Conservation (phyloP, 2,113 vertebrate species). For the Ameiurus melas region DNA sequence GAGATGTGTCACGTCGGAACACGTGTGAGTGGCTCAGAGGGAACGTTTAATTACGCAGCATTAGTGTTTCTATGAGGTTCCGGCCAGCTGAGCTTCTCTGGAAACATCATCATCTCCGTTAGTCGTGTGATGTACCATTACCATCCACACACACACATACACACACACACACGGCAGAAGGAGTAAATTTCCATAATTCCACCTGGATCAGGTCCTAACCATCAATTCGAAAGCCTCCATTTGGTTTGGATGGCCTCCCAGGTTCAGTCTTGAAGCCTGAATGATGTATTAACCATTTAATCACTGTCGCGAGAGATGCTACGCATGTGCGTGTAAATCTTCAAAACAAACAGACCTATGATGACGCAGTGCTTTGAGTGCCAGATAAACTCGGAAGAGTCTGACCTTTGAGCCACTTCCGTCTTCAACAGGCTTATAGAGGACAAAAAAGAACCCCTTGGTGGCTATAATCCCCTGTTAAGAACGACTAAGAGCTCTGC, state of each 20-base stretch:
- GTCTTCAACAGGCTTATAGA: neutral
- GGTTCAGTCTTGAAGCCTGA: neutral
- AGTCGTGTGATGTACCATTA: neutral
- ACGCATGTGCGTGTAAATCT: neutral
- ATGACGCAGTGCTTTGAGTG: neutral
- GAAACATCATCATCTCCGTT: conserved; percentile 3
- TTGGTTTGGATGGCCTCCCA: conserved; percentile 1
- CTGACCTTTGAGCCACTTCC: conserved; percentile 21
- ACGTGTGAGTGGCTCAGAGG: conserved; percentile 33
- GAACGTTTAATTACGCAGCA: conserved; percentile 35
- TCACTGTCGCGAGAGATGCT: neutral
- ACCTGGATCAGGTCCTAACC: neutral
- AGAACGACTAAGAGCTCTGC: neutral
- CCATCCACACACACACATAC: neutral
- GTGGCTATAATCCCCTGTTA: neutral
- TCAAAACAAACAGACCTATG: neutral
- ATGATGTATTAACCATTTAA: conserved; percentile 5
- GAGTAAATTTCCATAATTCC: neutral
- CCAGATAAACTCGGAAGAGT: conserved; percentile 7
- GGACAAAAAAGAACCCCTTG: neutral
- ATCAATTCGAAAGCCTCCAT: conserved; percentile 10
- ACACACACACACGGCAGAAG: neutral
- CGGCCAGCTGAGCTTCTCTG: neutral
- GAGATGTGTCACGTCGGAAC: neutral
- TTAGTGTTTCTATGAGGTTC: conserved; percentile 17